Conservation (phyloP, 2,113 vertebrate genomes). For the Myxocyprinus asiaticus region DNA sequence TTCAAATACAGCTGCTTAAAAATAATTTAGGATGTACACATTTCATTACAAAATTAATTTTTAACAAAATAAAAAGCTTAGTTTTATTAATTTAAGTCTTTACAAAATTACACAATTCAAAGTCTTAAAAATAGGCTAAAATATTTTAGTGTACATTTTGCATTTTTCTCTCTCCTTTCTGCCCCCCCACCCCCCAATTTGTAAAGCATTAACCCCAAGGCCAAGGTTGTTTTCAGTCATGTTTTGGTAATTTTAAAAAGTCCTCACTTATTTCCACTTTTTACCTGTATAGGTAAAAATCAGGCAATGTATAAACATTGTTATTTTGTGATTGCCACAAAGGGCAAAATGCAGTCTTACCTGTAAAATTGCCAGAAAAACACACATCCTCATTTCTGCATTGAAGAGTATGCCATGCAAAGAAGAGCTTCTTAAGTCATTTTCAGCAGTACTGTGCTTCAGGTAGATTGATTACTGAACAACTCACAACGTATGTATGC, state of each 20-base stretch:
- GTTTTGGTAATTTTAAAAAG: neutral
- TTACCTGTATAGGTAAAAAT: neutral
- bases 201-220: no score
- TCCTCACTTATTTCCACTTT: neutral
- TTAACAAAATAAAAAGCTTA: no score
- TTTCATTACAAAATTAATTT: no score
- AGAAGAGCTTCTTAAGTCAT: constrained; percentile 13
- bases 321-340: neutral
- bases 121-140: no score
- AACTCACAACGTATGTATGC: constrained; percentile 18
- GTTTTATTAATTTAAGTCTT: no score
- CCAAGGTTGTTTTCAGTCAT: no score
- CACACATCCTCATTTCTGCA: neutral
- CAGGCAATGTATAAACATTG: neutral
- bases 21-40: no score
- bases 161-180: no score
- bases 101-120: no score
- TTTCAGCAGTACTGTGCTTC: constrained; percentile 22
- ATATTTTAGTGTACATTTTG: no score
- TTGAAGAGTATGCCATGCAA: constrained; percentile 21
- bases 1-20: no score
- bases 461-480: constrained; percentile 29
- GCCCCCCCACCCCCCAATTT: no score
- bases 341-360: neutral
- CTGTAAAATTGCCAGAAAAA: constrained; percentile 13